Evolutionary conservation across 2,797 vertebrate species (phyloP).

Genomic region (Ctenopoma multispine): DNA sequence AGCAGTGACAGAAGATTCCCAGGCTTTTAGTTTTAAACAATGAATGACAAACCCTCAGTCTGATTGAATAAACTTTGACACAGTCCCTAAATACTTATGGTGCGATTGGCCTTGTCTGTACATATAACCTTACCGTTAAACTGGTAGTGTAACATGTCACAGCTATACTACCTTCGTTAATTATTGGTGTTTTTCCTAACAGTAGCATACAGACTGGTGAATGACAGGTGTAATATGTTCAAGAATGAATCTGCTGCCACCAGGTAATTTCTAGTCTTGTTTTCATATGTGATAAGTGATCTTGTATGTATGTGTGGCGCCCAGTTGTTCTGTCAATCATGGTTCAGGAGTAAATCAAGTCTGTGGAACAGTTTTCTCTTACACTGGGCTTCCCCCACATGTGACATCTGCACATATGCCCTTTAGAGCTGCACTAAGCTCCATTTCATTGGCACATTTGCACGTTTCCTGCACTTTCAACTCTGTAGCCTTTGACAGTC

Average conservation of each 20-base stretch:
- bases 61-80: constrained; percentile 41
- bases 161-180: constrained; percentile 13
- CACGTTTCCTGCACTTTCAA: constrained; percentile 56
- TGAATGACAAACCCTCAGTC: constrained; percentile 46
- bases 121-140: constrained; percentile 51
- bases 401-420: constrained; percentile 69
- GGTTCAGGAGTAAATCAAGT: constrained; percentile 44
- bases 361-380: constrained; percentile 63
- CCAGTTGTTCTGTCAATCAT: constrained; percentile 71
- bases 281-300: constrained; percentile 32
- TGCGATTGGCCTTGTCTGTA: constrained; percentile 28
- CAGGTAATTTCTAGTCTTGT: constrained; percentile 1
- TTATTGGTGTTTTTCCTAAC: constrained; percentile 6
- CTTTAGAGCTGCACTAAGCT: constrained; percentile 59
- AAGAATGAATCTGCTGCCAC: constrained; percentile 3
- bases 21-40: constrained; percentile 58
- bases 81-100: constrained; percentile 17
- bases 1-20: constrained; percentile 59
- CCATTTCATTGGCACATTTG: constrained; percentile 60
- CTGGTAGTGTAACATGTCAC: constrained; percentile 42
- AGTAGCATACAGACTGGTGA: background rate
- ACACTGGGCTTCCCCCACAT: constrained; percentile 49
- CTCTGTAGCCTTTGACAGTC: constrained; percentile 25
- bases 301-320: background rate
- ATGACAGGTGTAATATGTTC: background rate